These are phyloP conservation scores for Phanerotoma sp. DNA, from an alignment of 2,888 invertebrate species.

Conservation along the genomic window DNA sequence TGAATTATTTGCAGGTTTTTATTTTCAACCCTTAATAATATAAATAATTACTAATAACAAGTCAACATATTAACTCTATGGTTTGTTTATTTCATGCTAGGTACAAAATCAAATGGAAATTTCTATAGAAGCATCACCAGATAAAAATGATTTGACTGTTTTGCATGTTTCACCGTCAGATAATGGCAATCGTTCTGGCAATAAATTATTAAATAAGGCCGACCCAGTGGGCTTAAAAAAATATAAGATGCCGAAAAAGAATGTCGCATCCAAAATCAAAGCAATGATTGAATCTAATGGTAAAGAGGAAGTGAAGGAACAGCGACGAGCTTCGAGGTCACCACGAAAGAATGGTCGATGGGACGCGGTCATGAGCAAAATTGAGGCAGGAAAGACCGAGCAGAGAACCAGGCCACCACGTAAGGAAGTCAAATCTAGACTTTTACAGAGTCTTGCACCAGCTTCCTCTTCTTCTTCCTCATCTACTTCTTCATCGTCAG, in stretches of 20 bases:
- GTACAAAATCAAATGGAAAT: constrained; percentile 33
- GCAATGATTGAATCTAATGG: constrained; percentile 67
- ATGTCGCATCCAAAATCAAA: constrained; percentile 75
- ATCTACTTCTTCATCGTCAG: constrained; percentile 38
- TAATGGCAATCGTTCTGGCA: constrained; percentile 11
- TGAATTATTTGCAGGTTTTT: constrained; percentile 44
- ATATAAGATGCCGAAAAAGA: constrained; percentile 77
- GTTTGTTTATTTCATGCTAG: no score
- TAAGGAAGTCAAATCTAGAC: constrained; percentile 87
- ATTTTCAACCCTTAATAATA: neutral
- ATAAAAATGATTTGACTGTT: constrained; percentile 41
- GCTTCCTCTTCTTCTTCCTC: constrained; percentile 37
- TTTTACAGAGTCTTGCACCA: constrained; percentile 55
- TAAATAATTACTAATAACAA: no score
- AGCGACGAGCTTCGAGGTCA: constrained; percentile 61
- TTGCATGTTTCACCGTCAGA: constrained; percentile 37
- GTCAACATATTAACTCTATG: no score
- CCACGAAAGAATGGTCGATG: constrained; percentile 70
- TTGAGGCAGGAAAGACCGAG: constrained; percentile 71
- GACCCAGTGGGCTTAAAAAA: constrained; percentile 62
- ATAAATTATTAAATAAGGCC: constrained; percentile 36
- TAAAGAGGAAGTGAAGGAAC: constrained; percentile 63
- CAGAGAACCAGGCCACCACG: constrained; percentile 70
- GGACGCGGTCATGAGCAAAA: constrained; percentile 83
- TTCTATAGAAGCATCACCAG: constrained; percentile 39